Evolutionary conservation across 37 sponge, comb jelly and placozoan genomes (phyloP), one percentile per base, ranked within the genome.

Genomic region (Amphimedon queenslandica): DNA sequence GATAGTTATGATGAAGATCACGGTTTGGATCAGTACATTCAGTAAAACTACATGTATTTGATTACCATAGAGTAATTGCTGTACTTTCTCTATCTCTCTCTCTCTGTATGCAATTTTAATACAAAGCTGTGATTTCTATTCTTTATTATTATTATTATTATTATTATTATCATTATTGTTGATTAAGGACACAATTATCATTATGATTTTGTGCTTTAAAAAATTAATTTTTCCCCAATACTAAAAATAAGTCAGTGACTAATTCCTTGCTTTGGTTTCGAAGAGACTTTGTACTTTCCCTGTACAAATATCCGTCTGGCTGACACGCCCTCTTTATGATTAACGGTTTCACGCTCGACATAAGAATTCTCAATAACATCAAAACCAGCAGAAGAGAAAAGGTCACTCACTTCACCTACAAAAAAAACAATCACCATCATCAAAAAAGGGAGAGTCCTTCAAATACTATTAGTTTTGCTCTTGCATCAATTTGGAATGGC

Each of bases 261-360:
- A 47, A 47, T 18, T 47, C 8, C n/a, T n/a, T n/a, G n/a, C n/a
- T n/a, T n/a, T n/a, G n/a, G n/a, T n/a, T n/a, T n/a, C n/a, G n/a
- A n/a, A n/a, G n/a, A 8, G 5, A n/a, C 21, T 60, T 60, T 13
- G 36, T 85, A 85, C 57, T 77, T 90, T 55, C 85, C 96, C 63
- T 98, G 99, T 25, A 98, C 71, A 73, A 98, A 98, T 2, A 98
- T 47, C 25, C 99, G 53, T 6, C 80, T 78, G 0, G 66, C 99
- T 65, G 66, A 69, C 1, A 92, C 36, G 28, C 64, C 75, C 70
- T 98, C 95, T 41, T 98, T 98, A 21, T 69, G 66, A 79, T 98
- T 98, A 11, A 92, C 79, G 3, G 99, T 98, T 66, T 98, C 87
- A 41, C 72, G 77, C 35, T 88, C 66, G 25, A 89, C 83, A 69